Conservation (phyloP, 2,113 vertebrate species). For the Epinephelus cyanopodus region DNA sequence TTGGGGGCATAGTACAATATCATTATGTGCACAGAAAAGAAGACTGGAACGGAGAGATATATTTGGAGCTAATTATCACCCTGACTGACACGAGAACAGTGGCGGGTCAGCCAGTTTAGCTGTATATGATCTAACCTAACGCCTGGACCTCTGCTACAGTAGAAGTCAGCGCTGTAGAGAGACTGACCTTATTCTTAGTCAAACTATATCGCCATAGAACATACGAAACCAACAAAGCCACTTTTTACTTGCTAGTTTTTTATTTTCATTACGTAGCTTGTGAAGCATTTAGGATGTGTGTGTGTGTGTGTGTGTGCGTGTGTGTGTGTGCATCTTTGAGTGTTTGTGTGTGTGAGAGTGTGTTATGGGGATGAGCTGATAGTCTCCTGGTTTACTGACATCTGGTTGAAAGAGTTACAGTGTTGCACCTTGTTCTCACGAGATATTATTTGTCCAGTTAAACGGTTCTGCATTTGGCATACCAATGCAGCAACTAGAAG, state of each 20-base stretch:
- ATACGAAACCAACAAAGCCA: slow-evolving; percentile 47
- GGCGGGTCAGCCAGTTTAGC: slow-evolving; percentile 53
- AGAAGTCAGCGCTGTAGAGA: slow-evolving; percentile 37
- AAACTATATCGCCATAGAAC: slow-evolving; percentile 33
- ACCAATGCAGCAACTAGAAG: slow-evolving; percentile 8
- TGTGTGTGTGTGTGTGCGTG: slow-evolving; percentile 30
- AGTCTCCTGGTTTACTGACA: slow-evolving; percentile 31
- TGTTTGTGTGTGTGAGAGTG: slow-evolving; percentile 36
- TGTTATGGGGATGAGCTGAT: slow-evolving; percentile 32
- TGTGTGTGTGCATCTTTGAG: slow-evolving; percentile 12
- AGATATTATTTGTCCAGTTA: slow-evolving; percentile 33
- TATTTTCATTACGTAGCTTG: slow-evolving; percentile 44
- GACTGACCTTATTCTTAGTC: slow-evolving; percentile 43
- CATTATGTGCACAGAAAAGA: slow-evolving; percentile 61
- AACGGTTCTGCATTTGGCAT: slow-evolving; percentile 37
- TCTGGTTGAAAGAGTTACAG: slow-evolving; percentile 35
- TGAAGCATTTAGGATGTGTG: slow-evolving; percentile 50
- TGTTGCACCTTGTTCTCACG: slow-evolving; percentile 51
- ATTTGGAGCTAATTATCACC: slow-evolving; percentile 68
- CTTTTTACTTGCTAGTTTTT: slow-evolving; percentile 57
- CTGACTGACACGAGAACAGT: slow-evolving; percentile 50
- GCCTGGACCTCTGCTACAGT: slow-evolving; percentile 34
- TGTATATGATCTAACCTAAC: slow-evolving; percentile 29
- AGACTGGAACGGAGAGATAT: slow-evolving; percentile 46
- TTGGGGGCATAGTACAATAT: slow-evolving; percentile 46